A percentile compares a stretch with the other conserved stretches of the same genome.
Evolutionary conservation across 2,113 vertebrate species (phyloP).

Genomic region (Nyctibius bracteatus): DNA sequence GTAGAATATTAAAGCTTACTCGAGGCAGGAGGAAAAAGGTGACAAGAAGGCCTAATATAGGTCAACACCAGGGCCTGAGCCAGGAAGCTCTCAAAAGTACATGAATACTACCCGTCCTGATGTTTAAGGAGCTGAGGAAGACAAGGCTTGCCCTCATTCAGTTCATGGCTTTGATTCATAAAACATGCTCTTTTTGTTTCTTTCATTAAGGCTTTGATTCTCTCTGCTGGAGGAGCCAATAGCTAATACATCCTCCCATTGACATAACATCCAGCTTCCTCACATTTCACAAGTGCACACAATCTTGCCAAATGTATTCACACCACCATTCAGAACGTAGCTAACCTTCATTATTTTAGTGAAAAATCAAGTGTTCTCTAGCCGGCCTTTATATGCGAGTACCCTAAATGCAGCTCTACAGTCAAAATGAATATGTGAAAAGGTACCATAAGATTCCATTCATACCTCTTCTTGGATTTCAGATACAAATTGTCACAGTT

Average conservation of each 20-base stretch:
- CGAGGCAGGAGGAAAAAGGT: not conserved
- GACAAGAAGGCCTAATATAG: not conserved
- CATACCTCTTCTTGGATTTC: not conserved
- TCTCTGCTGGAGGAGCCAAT: not conserved
- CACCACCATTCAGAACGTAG: not conserved
- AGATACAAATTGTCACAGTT: not conserved
- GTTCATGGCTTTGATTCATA: not conserved
- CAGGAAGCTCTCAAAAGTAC: not conserved
- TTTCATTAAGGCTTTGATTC: not conserved
- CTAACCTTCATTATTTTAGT: not conserved
- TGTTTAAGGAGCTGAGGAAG: not conserved
- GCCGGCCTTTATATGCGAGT: not conserved
- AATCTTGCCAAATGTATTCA: fast-evolving
- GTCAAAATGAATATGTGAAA: not conserved
- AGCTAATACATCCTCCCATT: not conserved
- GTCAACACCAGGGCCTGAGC: not conserved
- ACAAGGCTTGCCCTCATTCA: not conserved
- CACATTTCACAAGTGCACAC: not conserved
- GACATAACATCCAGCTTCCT: not conserved
- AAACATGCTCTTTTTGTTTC: fast-evolving
- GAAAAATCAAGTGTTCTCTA: not conserved
- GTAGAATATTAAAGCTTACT: not conserved
- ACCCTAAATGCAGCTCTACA: not conserved
- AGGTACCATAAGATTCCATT: not conserved
- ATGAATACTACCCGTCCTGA: not conserved